phyloP scores from a whole-genome alignment of 2,113 vertebrate species.

The Epinephelus fuscoguttatus region DNA sequence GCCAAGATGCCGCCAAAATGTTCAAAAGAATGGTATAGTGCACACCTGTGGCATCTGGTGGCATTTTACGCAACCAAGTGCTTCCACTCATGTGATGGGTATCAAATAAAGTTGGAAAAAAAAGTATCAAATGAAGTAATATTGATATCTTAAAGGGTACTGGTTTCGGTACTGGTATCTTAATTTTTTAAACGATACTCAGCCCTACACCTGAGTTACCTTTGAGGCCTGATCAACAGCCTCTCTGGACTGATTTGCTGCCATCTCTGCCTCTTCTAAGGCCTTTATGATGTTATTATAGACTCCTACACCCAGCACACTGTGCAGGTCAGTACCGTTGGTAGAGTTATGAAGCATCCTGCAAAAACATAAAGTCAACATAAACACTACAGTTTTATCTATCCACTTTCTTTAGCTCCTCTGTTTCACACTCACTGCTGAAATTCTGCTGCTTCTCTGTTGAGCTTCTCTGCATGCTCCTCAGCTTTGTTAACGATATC shows the following conservation, averaged over 20 bases:
- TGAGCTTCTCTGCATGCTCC: conserved; percentile 60
- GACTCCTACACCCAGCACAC: conserved; percentile 78
- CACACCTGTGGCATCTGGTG: too few species aligned
- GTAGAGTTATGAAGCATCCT: conserved; percentile 84
- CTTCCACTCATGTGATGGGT: too few species aligned
- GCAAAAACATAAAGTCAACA: conserved; percentile 32
- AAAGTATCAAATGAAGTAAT: too few species aligned
- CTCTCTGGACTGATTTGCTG: conserved; percentile 82
- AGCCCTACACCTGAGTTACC: conserved; percentile 64
- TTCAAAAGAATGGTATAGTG: too few species aligned
- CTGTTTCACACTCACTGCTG: conserved; percentile 56
- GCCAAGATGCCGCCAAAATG: too few species aligned
- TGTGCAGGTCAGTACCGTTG: conserved; percentile 77
- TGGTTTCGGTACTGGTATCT: too few species aligned
- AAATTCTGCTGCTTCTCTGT: conserved; percentile 38
- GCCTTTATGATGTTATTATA: conserved; percentile 82
- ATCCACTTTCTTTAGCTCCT: not conserved
- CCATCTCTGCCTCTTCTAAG: conserved; percentile 84
- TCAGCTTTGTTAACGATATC: conserved; percentile 51
- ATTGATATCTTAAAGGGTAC: too few species aligned
- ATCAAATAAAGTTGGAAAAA: too few species aligned
- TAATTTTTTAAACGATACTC: too few species aligned
- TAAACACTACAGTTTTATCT: not conserved
- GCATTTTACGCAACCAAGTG: too few species aligned
- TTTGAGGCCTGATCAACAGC: conserved; percentile 83